Conservation (phyloP, 1,140 invertebrate species). For the Aphis craccivora region DNA sequence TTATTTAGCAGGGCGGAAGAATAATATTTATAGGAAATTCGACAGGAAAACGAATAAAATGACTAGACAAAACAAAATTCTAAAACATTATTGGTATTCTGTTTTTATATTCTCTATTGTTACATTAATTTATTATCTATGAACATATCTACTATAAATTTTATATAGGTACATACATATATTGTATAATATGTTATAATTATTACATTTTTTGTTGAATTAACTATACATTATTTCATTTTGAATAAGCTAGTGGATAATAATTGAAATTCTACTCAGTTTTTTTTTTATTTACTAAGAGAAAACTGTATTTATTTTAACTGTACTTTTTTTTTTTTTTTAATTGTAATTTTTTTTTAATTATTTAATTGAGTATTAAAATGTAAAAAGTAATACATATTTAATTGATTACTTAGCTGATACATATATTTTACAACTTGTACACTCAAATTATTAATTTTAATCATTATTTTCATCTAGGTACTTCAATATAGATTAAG, state of each 20-base stretch:
- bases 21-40: neutral
- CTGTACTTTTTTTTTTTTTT: neutral
- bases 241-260: neutral
- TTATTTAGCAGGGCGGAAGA: conserved; percentile 30
- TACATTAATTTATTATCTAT: neutral
- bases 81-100: neutral
- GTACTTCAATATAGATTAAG: too few species aligned
- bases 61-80: neutral
- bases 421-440: too few species aligned
- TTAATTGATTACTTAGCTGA: neutral
- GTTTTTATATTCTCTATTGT: neutral
- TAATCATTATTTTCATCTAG: too few species aligned
- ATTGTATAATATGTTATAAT: too few species aligned
- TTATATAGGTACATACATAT: neutral
- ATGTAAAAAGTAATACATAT: neutral
- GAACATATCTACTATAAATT: neutral
- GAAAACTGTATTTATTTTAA: neutral
- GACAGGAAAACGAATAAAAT: neutral
- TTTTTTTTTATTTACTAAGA: neutral
- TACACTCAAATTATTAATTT: too few species aligned
- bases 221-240: neutral
- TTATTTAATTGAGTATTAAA: neutral
- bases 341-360: neutral
- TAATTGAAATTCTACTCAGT: neutral
- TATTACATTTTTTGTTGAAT: neutral